These are phyloP conservation scores for Dioctria linearis DNA, from an alignment of 2,888 invertebrate genomes.

Conservation along the genomic window DNA sequence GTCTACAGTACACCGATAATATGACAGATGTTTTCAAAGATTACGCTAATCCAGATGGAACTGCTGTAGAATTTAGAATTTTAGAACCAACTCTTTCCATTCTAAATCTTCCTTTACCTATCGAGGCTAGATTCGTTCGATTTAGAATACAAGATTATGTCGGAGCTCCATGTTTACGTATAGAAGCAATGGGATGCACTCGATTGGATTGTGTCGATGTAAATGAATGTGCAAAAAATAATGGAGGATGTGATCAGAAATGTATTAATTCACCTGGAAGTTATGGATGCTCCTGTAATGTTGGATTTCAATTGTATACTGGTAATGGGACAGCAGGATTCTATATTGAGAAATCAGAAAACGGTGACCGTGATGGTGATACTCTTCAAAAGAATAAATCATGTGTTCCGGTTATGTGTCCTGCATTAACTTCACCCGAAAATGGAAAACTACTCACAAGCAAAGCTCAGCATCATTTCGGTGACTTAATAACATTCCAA, in stretches of 20 bases:
- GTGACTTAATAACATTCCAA: constrained; percentile 91
- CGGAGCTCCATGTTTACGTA: constrained; percentile 88
- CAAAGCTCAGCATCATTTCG: constrained; percentile 87
- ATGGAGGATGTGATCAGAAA: constrained; percentile 95
- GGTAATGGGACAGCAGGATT: constrained; percentile 93
- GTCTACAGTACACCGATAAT: constrained; percentile 89
- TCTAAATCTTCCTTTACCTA: constrained; percentile 89
- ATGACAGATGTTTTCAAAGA: constrained; percentile 91
- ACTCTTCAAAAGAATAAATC: constrained; percentile 92
- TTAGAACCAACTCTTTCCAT: constrained; percentile 92
- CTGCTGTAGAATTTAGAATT: constrained; percentile 92
- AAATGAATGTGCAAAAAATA: constrained; percentile 88
- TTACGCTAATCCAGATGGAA: constrained; percentile 93
- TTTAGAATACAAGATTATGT: constrained; percentile 91
- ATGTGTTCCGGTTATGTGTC: constrained; percentile 95
- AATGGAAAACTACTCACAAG: constrained; percentile 89
- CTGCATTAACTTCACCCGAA: constrained; percentile 82
- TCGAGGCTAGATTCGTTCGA: constrained; percentile 90
- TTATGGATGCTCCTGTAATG: constrained; percentile 90
- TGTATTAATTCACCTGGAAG: constrained; percentile 92
- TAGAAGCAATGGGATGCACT: constrained; percentile 95
- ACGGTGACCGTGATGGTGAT: constrained; percentile 91
- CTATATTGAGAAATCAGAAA: constrained; percentile 84
- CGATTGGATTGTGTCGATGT: constrained; percentile 90
- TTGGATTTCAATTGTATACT: constrained; percentile 91